Percentiles rank a stretch among this genome's conserved stretches.
phyloP scores from a whole-genome alignment of 2,888 invertebrate species.

The Cenopis cana region DNA sequence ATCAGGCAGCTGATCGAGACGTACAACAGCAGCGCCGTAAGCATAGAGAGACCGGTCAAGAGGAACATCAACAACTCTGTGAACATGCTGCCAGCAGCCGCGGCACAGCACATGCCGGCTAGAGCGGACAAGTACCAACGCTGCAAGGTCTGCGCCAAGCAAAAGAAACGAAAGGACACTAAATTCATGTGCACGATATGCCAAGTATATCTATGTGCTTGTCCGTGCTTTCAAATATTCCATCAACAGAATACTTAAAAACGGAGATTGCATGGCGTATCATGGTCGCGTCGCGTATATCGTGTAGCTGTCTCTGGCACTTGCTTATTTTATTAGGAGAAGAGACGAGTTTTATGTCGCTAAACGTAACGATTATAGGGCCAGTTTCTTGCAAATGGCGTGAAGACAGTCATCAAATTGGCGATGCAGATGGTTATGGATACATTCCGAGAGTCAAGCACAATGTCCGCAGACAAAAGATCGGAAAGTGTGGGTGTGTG shows the following conservation, averaged over 20 bases:
- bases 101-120: conserved; percentile 35
- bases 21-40: conserved; percentile 24
- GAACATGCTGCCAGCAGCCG: conserved; percentile 24
- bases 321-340: neutral
- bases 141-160: conserved; percentile 38
- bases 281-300: too few species aligned
- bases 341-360: neutral
- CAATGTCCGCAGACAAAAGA: too few species aligned
- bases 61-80: conserved; percentile 31
- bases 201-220: conserved; percentile 40
- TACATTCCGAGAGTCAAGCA: too few species aligned
- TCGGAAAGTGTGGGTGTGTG: too few species aligned
- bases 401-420: too few species aligned
- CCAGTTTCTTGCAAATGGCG: neutral
- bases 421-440: too few species aligned
- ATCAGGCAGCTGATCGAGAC: conserved; percentile 39
- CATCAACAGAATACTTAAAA: conserved; percentile 16
- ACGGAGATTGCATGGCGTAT: neutral
- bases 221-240: conserved; percentile 40
- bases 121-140: conserved; percentile 38
- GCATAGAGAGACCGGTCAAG: conserved; percentile 26
- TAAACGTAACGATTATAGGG: neutral
- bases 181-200: conserved; percentile 35
- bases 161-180: conserved; percentile 39
- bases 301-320: neutral